Base-by-base conservation (phyloP, 2,888 invertebrate genomes). In the Epirrhoe tristata region DNA sequence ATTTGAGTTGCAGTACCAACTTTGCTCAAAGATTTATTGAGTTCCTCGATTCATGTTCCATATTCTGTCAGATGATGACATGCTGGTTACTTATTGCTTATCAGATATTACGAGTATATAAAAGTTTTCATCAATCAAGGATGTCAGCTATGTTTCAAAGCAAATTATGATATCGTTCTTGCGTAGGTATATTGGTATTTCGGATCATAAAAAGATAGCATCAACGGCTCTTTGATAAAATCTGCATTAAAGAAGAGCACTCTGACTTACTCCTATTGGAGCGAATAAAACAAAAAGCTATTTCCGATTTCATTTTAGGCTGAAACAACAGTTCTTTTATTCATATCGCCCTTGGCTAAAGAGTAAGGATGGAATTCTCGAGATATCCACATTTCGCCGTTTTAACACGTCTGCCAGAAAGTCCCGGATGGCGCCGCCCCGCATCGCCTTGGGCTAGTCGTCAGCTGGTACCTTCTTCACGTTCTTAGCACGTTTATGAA, bases 401-500 rank as follows among this genome's bases (percentile, higher is more conserved):
- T 90, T 90, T 87, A 91, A 89, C 90, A 91, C 91, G 87, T 91
- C 88, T 88, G 88, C 85, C 85, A 85, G 86, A 84, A 87, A 90
- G 87, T 86, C 88, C 81, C 82, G 81, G 78, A 83, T 79, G 80
- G 79, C 72, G 76, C 82, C 80, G 77, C 78, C 81, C 74, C 81
- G 84, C 89, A 71, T 74, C 78, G 90, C 91, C 90, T 77, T 82
- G 83, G 86, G 91, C 83, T 77, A 82, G 83, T 83, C 89, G 92
- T 88, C 93, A 93, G 90, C 91, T 93, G 92, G 86, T 87, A 85
- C 74, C 81, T 81, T 77, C 76, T 78, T 78, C 74, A 73, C 82
- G 83, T 81, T 83, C 83, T 84, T 85, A 86, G 87, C 88, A 85
- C 91, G 88, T 91, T 91, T 92, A 92, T 91, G 91, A 93, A 93